A percentile compares a stretch with the other conserved stretches of the same genome.
Evolutionary conservation across 2,113 vertebrate species (phyloP).

Genomic region (Hirundichthys speculiger): DNA sequence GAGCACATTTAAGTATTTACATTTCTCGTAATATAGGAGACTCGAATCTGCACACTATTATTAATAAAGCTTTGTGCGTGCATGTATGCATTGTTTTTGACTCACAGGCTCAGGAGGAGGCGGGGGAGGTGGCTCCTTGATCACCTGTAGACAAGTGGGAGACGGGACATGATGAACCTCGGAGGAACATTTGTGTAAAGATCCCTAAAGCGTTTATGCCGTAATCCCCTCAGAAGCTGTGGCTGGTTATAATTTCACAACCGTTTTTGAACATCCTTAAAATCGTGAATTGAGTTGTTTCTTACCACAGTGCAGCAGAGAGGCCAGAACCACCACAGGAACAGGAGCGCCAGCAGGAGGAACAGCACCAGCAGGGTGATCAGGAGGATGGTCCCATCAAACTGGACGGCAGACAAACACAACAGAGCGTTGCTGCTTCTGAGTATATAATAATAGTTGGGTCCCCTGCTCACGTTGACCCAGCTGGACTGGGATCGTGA

Average conservation of each 20-base stretch:
- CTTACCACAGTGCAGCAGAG: conserved; percentile 89
- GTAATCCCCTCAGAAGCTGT: no score
- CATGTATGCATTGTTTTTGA: conserved; percentile 37
- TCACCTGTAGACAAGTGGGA: conserved; percentile 77
- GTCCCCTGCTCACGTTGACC: no score
- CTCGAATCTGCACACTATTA: no score
- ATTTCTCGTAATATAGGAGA: no score
- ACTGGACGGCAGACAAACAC: conserved; percentile 69
- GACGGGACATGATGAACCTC: neutral
- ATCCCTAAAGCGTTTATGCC: no score
- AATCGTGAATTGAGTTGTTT: conserved; percentile 7
- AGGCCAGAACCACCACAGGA: conserved; percentile 90
- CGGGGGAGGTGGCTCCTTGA: conserved; percentile 85
- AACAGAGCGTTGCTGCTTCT: neutral
- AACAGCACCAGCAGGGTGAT: conserved; percentile 86
- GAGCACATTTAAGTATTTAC: no score
- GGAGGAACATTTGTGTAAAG: no score
- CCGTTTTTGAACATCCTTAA: neutral
- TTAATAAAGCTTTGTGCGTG: neutral
- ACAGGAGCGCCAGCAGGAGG: conserved; percentile 82
- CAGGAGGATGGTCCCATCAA: conserved; percentile 88
- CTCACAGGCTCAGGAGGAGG: conserved; percentile 88
- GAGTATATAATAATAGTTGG: no score
- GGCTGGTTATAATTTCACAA: no score
- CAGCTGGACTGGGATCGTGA: neutral